Conservation (phyloP, 2,888 invertebrate species). For the Holacanthella duospinosa region DNA sequence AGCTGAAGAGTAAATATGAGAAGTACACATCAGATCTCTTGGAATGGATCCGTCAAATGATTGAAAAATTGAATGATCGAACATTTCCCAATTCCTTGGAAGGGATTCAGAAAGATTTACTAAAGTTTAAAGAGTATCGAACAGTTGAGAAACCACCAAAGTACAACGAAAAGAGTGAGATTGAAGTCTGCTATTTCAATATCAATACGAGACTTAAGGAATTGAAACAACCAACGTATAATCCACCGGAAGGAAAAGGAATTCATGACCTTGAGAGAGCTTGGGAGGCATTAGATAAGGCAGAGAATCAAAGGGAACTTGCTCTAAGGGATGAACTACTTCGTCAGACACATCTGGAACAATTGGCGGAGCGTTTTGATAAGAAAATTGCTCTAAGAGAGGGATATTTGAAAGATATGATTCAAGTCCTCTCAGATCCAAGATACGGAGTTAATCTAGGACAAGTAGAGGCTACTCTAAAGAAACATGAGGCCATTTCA, state of each 20-base stretch:
- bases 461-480: constrained; percentile 92
- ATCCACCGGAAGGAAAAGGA: constrained; percentile 76
- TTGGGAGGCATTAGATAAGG: constrained; percentile 84
- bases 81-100: constrained; percentile 89
- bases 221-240: constrained; percentile 76
- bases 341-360: constrained; percentile 84
- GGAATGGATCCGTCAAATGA: constrained; percentile 86
- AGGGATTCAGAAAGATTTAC: constrained; percentile 80
- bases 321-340: constrained; percentile 81
- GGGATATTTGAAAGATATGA: constrained; percentile 95
- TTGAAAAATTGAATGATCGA: constrained; percentile 66
- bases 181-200: constrained; percentile 90
- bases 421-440: constrained; percentile 82
- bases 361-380: constrained; percentile 89
- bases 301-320: constrained; percentile 87
- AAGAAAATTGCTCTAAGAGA: constrained; percentile 88
- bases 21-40: constrained; percentile 70
- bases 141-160: constrained; percentile 97
- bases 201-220: constrained; percentile 93
- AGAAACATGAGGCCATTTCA: constrained; percentile 96
- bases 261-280: constrained; percentile 91
- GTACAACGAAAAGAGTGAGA: constrained; percentile 94
- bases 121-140: constrained; percentile 86
- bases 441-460: constrained; percentile 79
- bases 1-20: constrained; percentile 80